Evolutionary conservation across 1,140 invertebrate species (phyloP), one percentile per base, ranked within the genome.

Genomic region (Dendroctonus ponderosae): DNA sequence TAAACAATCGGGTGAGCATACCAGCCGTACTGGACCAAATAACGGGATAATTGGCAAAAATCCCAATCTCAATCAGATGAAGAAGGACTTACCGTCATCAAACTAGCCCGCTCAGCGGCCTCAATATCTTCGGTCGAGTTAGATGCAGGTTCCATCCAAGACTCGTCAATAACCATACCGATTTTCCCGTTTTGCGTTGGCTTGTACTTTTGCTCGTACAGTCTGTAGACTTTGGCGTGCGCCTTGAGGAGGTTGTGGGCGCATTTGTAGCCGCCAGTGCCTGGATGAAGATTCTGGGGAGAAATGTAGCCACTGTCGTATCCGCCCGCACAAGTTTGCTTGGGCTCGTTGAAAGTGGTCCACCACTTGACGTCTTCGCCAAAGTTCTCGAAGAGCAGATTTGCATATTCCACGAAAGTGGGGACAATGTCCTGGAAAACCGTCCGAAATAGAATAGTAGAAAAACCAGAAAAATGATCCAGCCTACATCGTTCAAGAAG

Each of bases 291-390:
- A 7, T 74, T 63, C 54, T 51, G 70, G 8, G 78, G 75, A 7
- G 75, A 65, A 46, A 56, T 63, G 5, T 49, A 43, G n/a, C 59
- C 69, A 41, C 2, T 26, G 14, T 60, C 75, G 63, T 58, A 74
- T 62, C 68, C 72, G 8, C 61, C 57, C 14, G 12, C 66, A 40
- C 87, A 88, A 5, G 85, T 82, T 66, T 87, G 85, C 80, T 84
- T 84, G 4, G 88, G 87, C 75, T 91, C 88, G 75, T 91, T 91
- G 65, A 91, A 84, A 0, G 89, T 91, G 1, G 86, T 84, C 87
- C 89, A 91, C 41, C 79, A 52, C 57, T 83, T 85, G 0, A 88
- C 85, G 66, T 83, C 80, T 74, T 85, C 82, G 0, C 86, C 87
- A 66, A 85, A 86, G 62, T 79, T 78, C 44, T 82, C 77, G 58